Conservation (phyloP, 2,113 vertebrate genomes). For the Neoarius graeffei region DNA sequence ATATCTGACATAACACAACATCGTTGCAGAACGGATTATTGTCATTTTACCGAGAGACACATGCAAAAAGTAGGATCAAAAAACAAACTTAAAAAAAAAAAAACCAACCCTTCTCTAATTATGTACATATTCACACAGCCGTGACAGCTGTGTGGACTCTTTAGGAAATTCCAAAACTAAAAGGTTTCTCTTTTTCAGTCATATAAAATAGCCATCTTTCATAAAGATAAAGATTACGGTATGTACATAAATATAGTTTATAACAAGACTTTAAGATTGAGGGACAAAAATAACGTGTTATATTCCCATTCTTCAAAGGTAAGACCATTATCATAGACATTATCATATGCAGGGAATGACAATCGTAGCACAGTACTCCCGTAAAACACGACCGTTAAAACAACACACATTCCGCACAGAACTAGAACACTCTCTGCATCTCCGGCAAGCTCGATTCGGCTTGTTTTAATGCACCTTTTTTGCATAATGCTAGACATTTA, state of each 20-base stretch:
- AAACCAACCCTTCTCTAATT: conserved; percentile 27
- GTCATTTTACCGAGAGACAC: conserved; percentile 60
- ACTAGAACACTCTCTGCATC: conserved; percentile 35
- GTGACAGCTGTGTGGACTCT: conserved; percentile 49
- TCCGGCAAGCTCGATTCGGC: conserved; percentile 43
- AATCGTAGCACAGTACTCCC: conserved; percentile 33
- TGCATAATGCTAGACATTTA: conserved; percentile 46
- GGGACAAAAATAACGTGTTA: conserved; percentile 44
- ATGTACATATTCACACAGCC: conserved; percentile 63
- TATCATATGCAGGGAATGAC: conserved; percentile 40
- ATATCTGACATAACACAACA: conserved; percentile 63
- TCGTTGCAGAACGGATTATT: conserved; percentile 59
- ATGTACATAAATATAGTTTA: conserved; percentile 64
- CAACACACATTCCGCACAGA: conserved; percentile 32
- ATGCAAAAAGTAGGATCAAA: conserved; percentile 55
- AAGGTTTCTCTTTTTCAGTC: conserved; percentile 60
- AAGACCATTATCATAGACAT: conserved; percentile 51
- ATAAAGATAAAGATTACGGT: conserved; percentile 63
- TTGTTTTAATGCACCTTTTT: conserved; percentile 46
- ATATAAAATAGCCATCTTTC: conserved; percentile 67
- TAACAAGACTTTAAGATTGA: conserved; percentile 56
- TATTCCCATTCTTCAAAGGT: conserved; percentile 42
- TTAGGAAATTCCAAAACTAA: conserved; percentile 63
- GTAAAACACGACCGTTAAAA: conserved; percentile 29
- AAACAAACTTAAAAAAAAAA: neutral